Percentiles rank a stretch among this genome's conserved stretches.
These are phyloP conservation scores for Eunapius fragilis DNA, from an alignment of 37 sponge, comb jelly and placozoan species.

Conservation along the genomic window DNA sequence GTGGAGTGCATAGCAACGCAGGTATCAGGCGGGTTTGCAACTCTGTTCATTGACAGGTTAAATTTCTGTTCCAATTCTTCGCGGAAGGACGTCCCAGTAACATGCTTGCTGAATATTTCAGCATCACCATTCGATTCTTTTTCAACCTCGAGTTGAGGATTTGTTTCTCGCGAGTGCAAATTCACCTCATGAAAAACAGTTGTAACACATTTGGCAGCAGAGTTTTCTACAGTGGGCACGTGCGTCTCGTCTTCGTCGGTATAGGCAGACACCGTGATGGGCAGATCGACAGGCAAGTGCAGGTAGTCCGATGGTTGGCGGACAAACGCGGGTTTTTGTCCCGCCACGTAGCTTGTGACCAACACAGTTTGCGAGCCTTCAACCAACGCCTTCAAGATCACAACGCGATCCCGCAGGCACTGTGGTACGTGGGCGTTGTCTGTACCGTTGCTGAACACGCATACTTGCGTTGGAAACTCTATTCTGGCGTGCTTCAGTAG, in stretches of 20 bases:
- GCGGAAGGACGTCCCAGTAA: no score
- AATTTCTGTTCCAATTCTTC: no score
- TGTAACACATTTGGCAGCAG: no score
- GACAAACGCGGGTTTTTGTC: background rate
- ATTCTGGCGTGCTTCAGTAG: background rate
- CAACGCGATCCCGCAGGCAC: background rate
- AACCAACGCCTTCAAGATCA: background rate
- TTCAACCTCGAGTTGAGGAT: no score
- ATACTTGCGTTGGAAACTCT: background rate
- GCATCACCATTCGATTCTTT: no score
- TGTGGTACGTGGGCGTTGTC: background rate
- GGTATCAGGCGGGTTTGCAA: no score
- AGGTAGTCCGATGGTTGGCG: background rate
- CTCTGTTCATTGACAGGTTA: no score
- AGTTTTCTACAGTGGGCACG: no score
- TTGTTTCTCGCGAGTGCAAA: no score
- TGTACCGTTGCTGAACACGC: background rate
- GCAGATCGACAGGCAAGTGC: background rate
- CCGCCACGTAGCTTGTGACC: background rate
- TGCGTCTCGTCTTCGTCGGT: background rate
- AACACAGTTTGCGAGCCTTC: background rate
- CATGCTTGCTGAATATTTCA: no score
- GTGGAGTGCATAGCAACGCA: no score
- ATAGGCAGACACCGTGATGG: background rate
- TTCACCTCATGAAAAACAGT: no score